phyloP scores from a whole-genome alignment of 2,888 invertebrate genomes.

The Nomada goodeniana region DNA sequence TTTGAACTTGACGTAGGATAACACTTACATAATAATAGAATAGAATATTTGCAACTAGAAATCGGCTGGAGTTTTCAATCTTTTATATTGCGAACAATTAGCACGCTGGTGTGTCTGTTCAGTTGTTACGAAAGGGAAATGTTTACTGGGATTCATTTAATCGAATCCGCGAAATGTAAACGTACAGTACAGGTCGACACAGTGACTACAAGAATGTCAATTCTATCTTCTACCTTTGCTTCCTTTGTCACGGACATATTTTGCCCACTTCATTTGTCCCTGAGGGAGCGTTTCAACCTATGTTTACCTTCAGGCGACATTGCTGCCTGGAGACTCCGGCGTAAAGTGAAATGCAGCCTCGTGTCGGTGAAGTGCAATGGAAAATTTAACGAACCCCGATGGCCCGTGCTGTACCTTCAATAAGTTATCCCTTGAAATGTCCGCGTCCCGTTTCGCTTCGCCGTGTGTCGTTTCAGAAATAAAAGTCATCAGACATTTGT shows the following conservation, averaged over 20 bases:
- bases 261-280: constrained; percentile 69
- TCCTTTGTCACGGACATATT: constrained; percentile 69
- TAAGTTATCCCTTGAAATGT: constrained; percentile 15
- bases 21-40: too few relatives aligned
- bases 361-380: constrained; percentile 49
- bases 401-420: constrained; percentile 24
- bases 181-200: background rate
- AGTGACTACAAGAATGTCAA: constrained; percentile 44
- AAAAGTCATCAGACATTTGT: background rate
- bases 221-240: constrained; percentile 56
- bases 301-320: constrained; percentile 64
- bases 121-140: too few relatives aligned
- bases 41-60: too few relatives aligned
- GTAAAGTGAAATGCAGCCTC: constrained; percentile 62
- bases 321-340: constrained; percentile 57
- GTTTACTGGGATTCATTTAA: too few relatives aligned
- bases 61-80: too few relatives aligned
- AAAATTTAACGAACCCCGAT: constrained; percentile 53
- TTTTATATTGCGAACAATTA: too few relatives aligned
- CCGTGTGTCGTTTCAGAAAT: too few relatives aligned
- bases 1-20: too few relatives aligned
- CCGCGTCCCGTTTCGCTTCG: background rate
- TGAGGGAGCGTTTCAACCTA: constrained; percentile 63
- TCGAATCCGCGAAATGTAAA: background rate
- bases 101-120: too few relatives aligned